These are phyloP conservation scores for Homarus americanus DNA, from an alignment of 1,140 invertebrate genomes.

Conservation along the genomic window DNA sequence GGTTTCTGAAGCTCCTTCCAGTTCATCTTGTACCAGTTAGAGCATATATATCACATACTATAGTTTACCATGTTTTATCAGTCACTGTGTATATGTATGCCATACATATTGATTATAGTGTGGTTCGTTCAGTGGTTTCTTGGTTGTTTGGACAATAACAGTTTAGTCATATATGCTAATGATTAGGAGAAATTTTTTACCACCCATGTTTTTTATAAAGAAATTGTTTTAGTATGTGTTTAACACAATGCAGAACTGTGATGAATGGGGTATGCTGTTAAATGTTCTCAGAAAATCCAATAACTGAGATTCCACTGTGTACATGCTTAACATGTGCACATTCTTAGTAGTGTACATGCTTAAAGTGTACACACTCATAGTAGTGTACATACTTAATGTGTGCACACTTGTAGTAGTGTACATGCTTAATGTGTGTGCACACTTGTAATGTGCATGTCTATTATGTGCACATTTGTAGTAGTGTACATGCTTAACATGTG, in stretches of 20 bases:
- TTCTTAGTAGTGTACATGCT: neutral
- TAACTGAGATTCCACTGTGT: conserved; percentile 58
- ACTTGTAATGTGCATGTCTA: too few species aligned
- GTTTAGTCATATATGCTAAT: conserved; percentile 34
- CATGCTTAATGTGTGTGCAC: too few species aligned
- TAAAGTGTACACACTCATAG: too few species aligned
- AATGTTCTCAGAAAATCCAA: conserved; percentile 40
- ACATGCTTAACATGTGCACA: conserved; percentile 3
- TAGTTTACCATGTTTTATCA: conserved; percentile 36
- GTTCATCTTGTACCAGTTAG: conserved; percentile 44
- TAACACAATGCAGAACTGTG: conserved; percentile 53
- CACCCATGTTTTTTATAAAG: conserved; percentile 40
- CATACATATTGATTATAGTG: conserved; percentile 52
- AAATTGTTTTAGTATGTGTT: conserved; percentile 35
- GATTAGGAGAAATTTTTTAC: conserved; percentile 36
- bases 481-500: too few species aligned
- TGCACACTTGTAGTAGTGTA: too few species aligned
- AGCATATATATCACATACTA: conserved; percentile 48
- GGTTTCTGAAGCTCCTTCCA: conserved; percentile 45
- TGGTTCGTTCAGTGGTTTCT: conserved; percentile 48
- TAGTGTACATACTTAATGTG: too few species aligned
- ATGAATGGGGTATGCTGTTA: conserved; percentile 33
- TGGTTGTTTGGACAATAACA: conserved; percentile 55
- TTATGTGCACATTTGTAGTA: too few species aligned
- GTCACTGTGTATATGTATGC: conserved; percentile 55